phyloP scores from a whole-genome alignment of 1,140 invertebrate genomes.

The Aphelinus atriplicis region DNA sequence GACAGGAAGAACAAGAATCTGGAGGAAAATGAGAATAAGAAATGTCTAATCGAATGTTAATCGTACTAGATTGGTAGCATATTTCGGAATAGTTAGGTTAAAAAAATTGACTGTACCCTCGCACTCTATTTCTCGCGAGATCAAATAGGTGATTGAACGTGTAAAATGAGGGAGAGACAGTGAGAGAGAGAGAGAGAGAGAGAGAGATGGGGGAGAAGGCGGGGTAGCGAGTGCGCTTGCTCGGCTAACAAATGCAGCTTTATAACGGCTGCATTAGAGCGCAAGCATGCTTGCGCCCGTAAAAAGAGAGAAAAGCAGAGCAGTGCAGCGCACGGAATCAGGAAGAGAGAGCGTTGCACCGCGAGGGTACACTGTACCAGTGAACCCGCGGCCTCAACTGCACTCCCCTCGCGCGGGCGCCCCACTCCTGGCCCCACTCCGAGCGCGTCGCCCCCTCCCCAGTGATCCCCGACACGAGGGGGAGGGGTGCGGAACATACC shows the following conservation, averaged over 20 bases:
- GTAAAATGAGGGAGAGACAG: too few relatives aligned
- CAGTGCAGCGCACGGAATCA: conserved; percentile 51
- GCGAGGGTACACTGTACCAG: conserved; percentile 66
- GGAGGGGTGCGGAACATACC: background rate
- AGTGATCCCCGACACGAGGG: conserved; percentile 20
- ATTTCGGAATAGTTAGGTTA: too few relatives aligned
- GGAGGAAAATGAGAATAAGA: too few relatives aligned
- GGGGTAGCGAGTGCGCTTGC: too few relatives aligned
- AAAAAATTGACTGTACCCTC: too few relatives aligned
- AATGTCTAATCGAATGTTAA: too few relatives aligned
- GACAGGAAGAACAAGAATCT: too few relatives aligned
- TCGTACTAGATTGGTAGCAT: too few relatives aligned
- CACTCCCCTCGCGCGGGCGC: conserved; percentile 38
- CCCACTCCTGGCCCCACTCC: background rate
- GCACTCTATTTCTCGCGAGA: too few relatives aligned
- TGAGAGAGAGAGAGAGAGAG: too few relatives aligned
- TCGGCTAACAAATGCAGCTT: background rate
- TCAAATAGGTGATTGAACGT: too few relatives aligned
- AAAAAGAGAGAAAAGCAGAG: conserved; percentile 3
- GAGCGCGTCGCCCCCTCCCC: conserved; percentile 40
- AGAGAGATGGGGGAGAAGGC: too few relatives aligned
- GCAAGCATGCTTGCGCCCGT: conserved; percentile 19
- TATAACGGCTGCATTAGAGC: conserved; percentile 29
- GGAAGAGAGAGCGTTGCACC: conserved; percentile 65
- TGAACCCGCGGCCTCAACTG: conserved; percentile 55